Evolutionary conservation across 1,140 invertebrate genomes (phyloP).

Genomic region (Drosophila repleta): DNA sequence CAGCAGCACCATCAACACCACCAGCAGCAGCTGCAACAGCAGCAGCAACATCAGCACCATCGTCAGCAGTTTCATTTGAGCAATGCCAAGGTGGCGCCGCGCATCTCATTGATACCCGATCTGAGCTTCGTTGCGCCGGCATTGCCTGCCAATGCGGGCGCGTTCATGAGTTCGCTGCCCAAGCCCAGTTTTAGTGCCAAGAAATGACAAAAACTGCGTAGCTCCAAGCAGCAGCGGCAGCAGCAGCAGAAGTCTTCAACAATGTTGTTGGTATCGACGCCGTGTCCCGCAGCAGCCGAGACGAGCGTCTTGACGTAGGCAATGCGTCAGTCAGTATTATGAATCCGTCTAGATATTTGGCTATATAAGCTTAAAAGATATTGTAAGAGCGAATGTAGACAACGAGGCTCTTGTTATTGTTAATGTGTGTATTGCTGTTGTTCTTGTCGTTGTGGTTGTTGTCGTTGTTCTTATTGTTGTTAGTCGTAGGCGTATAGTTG

Average conservation of each 20-base stretch:
- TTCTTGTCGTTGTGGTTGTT: slow-evolving; percentile 33
- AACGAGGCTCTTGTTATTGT: slow-evolving; percentile 39
- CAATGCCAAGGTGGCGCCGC: slow-evolving; percentile 79
- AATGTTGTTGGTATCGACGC: slow-evolving; percentile 19
- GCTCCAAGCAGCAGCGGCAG: slow-evolving; percentile 10
- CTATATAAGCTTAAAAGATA: slow-evolving; percentile 44
- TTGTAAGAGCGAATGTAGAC: slow-evolving; percentile 17
- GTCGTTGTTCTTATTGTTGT: slow-evolving; percentile 44
- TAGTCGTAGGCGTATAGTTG: slow-evolving; percentile 38
- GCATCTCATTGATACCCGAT: slow-evolving; percentile 84
- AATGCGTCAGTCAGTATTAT: slow-evolving; percentile 69
- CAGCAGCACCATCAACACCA: slow-evolving; percentile 48
- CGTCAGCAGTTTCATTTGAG: slow-evolving; percentile 74
- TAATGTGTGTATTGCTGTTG: slow-evolving; percentile 47
- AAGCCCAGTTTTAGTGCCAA: slow-evolving; percentile 76
- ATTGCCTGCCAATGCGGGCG: slow-evolving; percentile 68
- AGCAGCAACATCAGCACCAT: slow-evolving; percentile 52
- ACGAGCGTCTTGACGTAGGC: slow-evolving; percentile 64
- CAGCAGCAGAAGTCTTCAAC: slow-evolving; percentile 35
- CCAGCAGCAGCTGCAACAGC: slow-evolving; percentile 62
- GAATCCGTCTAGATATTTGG: slow-evolving; percentile 77
- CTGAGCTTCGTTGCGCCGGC: slow-evolving; percentile 84
- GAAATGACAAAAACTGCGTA: slow-evolving; percentile 72
- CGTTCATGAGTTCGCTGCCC: slow-evolving; percentile 72
- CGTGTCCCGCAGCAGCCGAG: slow-evolving; percentile 45